phyloP scores from a whole-genome alignment of 1,140 invertebrate genomes.

The Grapholita molesta region DNA sequence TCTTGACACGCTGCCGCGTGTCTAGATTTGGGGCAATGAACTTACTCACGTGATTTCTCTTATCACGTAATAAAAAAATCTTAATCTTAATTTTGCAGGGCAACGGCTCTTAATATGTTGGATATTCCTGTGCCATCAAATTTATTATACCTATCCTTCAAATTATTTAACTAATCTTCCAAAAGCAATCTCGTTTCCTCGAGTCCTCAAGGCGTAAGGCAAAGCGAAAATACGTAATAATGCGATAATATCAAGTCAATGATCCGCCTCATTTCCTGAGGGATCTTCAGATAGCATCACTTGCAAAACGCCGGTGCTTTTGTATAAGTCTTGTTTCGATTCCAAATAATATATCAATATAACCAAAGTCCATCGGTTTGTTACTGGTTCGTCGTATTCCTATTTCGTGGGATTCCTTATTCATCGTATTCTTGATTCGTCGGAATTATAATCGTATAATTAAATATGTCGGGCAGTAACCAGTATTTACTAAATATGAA shows the following conservation, averaged over 20 bases:
- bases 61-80: too few relatives aligned
- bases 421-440: too few relatives aligned
- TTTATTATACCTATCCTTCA: constrained; percentile 13
- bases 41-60: too few relatives aligned
- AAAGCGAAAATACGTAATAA: constrained; percentile 20
- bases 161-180: constrained; percentile 16
- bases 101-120: neutral
- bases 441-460: too few relatives aligned
- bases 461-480: too few relatives aligned
- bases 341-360: too few relatives aligned
- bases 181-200: constrained; percentile 15
- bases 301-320: constrained; percentile 17
- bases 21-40: too few relatives aligned
- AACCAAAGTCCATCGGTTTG: too few relatives aligned
- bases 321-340: neutral
- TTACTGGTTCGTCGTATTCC: too few relatives aligned
- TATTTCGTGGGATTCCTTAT: too few relatives aligned
- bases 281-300: constrained; percentile 19
- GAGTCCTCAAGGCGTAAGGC: constrained; percentile 15
- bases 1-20: too few relatives aligned
- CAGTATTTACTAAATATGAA: too few relatives aligned
- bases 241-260: constrained; percentile 24
- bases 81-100: neutral
- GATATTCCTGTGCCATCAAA: neutral
- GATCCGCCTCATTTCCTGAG: constrained; percentile 25